Evolutionary conservation across 1,140 invertebrate species (phyloP), one percentile per base, ranked within the genome.

Genomic region (Amyelois transitella): DNA sequence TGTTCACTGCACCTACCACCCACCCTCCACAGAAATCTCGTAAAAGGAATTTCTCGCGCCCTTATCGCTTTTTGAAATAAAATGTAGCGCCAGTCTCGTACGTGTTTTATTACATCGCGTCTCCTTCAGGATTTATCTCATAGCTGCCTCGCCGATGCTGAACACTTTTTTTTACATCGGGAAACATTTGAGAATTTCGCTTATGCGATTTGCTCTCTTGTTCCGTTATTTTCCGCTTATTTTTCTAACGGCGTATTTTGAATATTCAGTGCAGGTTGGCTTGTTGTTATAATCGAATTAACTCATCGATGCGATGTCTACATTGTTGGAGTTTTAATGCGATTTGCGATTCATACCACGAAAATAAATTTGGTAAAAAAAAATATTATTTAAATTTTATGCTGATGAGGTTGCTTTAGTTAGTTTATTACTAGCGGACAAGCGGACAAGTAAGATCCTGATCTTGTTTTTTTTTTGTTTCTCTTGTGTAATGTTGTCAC

Each of bases 51-150:
- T 80, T 83, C 75, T 81, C 73, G 72, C 73, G 73, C 77, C 74
- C 81, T 84, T 86, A 86, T 86, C 81, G 74, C 82, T 77, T 84
- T 77, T 74, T 75, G 77, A 85, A 86, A 86, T 86, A 86, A 86
- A 86, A 84, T 77, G 80, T 77, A 77, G 73, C 73, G 71, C 67
- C 60, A 64, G 68, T 69, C 63, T 75, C 75, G 79, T 80, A 77
- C 83, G 81, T 83, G 81, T 84, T 87, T 87, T 85, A 87, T 87
- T 87, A 85, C 74, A 68, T 62, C 66, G 64, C 69, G 73, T 73
- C 77, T 72, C 70, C 75, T 77, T 68, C 72, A 72, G 81, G 75
- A 81, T 82, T 86, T 82, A 86, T 86, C 79, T 86, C 75, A 65
- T 67, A 71, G 73, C 66, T 68, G 71, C 60, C 25, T 44, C 54